These are phyloP conservation scores for Ladona fulva DNA, from an alignment of 1,140 invertebrate species.

Conservation along the genomic window DNA sequence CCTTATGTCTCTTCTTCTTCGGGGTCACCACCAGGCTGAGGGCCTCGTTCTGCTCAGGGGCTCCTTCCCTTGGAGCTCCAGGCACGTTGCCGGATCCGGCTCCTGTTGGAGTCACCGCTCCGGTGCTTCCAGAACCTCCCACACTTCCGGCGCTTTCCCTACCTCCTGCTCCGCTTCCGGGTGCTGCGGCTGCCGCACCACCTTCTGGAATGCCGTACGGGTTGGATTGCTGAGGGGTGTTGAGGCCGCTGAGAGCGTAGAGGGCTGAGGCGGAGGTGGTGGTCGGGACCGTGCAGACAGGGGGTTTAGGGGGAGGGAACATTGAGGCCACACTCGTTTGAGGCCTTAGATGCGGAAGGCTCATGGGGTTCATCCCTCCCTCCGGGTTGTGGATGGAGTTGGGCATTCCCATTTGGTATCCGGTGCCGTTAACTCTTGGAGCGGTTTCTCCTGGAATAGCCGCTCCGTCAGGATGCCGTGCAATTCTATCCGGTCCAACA, in stretches of 20 bases:
- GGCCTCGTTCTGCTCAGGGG: constrained; percentile 84
- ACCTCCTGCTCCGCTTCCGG: constrained; percentile 5
- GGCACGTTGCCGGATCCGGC: constrained; percentile 37
- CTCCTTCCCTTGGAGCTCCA: constrained; percentile 46
- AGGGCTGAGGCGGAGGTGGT: constrained; percentile 14
- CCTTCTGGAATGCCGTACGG: constrained; percentile 28
- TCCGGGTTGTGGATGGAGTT: constrained; percentile 9
- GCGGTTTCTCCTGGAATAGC: constrained; percentile 29
- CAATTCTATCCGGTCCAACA: constrained; percentile 31
- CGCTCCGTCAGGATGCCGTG: neutral
- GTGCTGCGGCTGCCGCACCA: constrained; percentile 28
- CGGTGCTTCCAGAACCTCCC: constrained; percentile 11
- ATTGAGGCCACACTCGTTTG: constrained; percentile 11
- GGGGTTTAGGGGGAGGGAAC: constrained; percentile 14
- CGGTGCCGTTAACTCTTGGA: constrained; percentile 42
- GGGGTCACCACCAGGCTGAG: constrained; percentile 86
- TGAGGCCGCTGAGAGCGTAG: neutral
- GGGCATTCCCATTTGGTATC: constrained; percentile 30
- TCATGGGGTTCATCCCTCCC: neutral
- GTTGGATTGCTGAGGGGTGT: constrained; percentile 26
- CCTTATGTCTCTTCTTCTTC: constrained; percentile 94
- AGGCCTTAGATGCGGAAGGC: constrained; percentile 4
- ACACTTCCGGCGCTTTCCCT: constrained; percentile 13
- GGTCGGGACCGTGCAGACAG: constrained; percentile 15
- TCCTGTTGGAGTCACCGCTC: constrained; percentile 40